phyloP scores from a whole-genome alignment of 2,888 invertebrate species.

The Mimachlamys varia region DNA sequence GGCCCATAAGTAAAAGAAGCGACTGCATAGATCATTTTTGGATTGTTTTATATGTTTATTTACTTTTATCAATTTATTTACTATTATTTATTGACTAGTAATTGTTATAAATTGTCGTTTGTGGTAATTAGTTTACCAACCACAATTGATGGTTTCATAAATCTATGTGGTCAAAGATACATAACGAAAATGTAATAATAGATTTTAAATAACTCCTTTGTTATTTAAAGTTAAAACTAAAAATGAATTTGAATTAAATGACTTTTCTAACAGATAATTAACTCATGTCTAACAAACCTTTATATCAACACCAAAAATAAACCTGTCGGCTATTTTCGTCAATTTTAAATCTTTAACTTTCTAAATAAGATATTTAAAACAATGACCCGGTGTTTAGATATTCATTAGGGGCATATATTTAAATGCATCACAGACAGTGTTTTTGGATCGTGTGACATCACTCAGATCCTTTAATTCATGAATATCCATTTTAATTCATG shows the following conservation, averaged over 20 bases:
- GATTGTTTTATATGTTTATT: too few species aligned
- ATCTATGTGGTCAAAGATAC: too few species aligned
- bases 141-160: too few species aligned
- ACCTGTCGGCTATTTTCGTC: neutral
- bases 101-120: too few species aligned
- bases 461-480: neutral
- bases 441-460: neutral
- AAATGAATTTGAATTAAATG: neutral
- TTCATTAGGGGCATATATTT: neutral
- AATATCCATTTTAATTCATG: too few species aligned
- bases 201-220: neutral
- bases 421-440: neutral
- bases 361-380: neutral
- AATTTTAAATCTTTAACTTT: neutral
- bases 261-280: neutral
- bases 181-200: neutral
- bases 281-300: slow-evolving; percentile 1
- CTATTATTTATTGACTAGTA: too few species aligned
- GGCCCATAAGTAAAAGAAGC: too few species aligned
- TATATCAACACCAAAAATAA: too few species aligned
- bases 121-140: too few species aligned
- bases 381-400: neutral
- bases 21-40: too few species aligned
- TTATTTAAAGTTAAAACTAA: neutral
- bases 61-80: too few species aligned